Evolutionary conservation across 2,113 vertebrate species (phyloP).

Genomic region (Campylomormyrus tamandua): DNA sequence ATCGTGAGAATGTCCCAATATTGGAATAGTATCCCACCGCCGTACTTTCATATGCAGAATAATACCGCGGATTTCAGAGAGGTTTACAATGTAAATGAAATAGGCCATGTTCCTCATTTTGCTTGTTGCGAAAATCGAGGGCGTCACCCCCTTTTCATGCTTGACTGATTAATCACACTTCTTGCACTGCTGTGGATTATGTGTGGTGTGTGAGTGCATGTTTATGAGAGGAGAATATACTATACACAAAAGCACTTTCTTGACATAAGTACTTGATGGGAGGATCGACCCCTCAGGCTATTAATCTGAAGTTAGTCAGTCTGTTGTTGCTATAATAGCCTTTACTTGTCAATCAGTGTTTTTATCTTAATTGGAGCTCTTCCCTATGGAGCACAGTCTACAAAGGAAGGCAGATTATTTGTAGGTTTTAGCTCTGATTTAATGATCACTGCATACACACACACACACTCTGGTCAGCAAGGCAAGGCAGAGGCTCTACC

Average conservation of each 20-base stretch:
- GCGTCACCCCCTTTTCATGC: background rate
- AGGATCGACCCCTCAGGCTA: too few species aligned
- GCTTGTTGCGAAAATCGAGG: background rate
- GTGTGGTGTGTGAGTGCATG: background rate
- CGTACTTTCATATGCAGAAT: background rate
- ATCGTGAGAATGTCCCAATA: background rate
- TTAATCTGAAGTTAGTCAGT: too few species aligned
- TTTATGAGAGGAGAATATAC: background rate
- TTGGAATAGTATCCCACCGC: background rate
- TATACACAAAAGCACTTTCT: background rate
- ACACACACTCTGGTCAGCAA: too few species aligned
- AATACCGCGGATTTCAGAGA: background rate
- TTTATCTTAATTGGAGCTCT: too few species aligned
- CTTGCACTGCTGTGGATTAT: background rate
- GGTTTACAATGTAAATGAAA: background rate
- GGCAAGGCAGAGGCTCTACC: too few species aligned
- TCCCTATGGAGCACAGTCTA: too few species aligned
- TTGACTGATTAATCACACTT: background rate
- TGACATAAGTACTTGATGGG: too few species aligned
- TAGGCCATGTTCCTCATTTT: background rate
- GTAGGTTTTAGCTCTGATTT: too few species aligned
- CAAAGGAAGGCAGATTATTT: too few species aligned
- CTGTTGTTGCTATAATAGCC: too few species aligned
- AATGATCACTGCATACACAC: too few species aligned
- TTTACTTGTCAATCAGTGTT: too few species aligned